Conservation (phyloP, 2,797 vertebrate genomes). For the Sebastes cheni region DNA sequence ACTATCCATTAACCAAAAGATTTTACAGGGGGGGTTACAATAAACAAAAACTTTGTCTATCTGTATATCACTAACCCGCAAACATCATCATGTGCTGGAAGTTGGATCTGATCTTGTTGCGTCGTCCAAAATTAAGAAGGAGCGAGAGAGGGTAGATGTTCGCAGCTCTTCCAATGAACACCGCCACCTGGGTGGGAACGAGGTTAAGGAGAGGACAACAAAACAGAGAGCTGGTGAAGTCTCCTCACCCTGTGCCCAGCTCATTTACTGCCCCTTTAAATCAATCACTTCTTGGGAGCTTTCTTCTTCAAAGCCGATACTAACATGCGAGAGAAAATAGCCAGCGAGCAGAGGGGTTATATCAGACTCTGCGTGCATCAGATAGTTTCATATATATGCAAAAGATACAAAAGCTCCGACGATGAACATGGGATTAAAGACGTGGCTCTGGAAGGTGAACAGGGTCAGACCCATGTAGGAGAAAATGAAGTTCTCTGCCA, state of each 20-base stretch:
- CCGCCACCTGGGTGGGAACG: conserved; percentile 84
- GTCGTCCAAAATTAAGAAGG: conserved; percentile 93
- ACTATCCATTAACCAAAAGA: too few relatives aligned
- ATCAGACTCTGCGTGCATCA: neutral
- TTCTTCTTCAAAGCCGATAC: neutral
- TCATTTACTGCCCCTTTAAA: neutral
- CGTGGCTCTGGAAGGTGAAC: conserved; percentile 96
- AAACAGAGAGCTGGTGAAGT: neutral
- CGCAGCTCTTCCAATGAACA: conserved; percentile 95
- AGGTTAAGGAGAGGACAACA: conserved; percentile 67
- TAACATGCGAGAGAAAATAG: neutral
- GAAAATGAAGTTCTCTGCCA: conserved; percentile 99
- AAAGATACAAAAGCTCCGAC: conserved; percentile 98
- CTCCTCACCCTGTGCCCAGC: neutral
- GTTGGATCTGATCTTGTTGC: conserved; percentile 94
- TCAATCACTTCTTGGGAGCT: neutral
- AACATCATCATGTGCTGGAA: conserved; percentile 99
- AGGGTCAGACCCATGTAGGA: conserved; percentile 98
- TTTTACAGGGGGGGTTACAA: neutral
- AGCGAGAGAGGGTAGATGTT: conserved; percentile 98
- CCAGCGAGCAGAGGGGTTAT: neutral
- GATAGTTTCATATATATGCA: neutral
- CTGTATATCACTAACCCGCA: conserved; percentile 83
- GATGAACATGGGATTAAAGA: conserved; percentile 95
- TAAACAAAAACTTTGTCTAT: neutral